Evolutionary conservation across 2,797 vertebrate species (phyloP).

Genomic region (Falco naumanni): DNA sequence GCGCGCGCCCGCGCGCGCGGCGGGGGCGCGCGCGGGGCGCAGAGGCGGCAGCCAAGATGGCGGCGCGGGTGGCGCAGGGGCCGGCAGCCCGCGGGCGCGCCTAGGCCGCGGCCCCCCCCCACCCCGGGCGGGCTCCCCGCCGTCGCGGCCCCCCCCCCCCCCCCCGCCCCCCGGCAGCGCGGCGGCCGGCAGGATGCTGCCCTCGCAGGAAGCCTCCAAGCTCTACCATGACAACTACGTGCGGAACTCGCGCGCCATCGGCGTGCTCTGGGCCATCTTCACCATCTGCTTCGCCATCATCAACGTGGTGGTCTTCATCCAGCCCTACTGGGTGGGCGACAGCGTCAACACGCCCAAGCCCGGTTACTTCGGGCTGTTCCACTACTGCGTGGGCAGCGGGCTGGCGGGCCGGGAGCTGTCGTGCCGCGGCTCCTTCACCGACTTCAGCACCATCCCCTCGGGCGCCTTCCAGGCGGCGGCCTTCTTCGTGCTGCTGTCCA

Average conservation of each 20-base stretch:
- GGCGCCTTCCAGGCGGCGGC: conserved; percentile 94
- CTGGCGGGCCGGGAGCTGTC: conserved; percentile 88
- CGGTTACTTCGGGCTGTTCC: conserved; percentile 96
- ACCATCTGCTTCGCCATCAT: conserved; percentile 99
- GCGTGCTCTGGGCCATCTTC: conserved; percentile 96
- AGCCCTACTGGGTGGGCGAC: conserved; percentile 98
- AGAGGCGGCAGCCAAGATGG: conserved; percentile 63
- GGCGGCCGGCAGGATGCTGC: conserved; percentile 84
- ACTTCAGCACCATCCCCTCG: conserved; percentile 94
- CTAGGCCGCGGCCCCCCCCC: conserved; percentile 9
- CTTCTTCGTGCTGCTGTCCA: conserved; percentile 96
- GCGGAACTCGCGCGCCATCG: conserved; percentile 95
- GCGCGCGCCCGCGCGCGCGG: neutral
- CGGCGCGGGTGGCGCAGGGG: conserved; percentile 64
- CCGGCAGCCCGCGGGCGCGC: conserved; percentile 49
- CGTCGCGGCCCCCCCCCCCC: neutral
- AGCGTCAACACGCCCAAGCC: conserved; percentile 93
- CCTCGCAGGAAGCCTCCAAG: conserved; percentile 95
- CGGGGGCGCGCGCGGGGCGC: conserved; percentile 9
- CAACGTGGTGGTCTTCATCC: conserved; percentile 97
- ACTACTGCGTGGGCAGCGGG: conserved; percentile 93
- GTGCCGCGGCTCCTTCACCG: conserved; percentile 93
- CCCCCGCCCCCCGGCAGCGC: conserved; percentile 10
- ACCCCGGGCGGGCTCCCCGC: conserved; percentile 3
- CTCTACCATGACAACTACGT: conserved; percentile 95